Evolutionary conservation across 1,140 invertebrate species (phyloP).

Genomic region (Pissodes strobi): DNA sequence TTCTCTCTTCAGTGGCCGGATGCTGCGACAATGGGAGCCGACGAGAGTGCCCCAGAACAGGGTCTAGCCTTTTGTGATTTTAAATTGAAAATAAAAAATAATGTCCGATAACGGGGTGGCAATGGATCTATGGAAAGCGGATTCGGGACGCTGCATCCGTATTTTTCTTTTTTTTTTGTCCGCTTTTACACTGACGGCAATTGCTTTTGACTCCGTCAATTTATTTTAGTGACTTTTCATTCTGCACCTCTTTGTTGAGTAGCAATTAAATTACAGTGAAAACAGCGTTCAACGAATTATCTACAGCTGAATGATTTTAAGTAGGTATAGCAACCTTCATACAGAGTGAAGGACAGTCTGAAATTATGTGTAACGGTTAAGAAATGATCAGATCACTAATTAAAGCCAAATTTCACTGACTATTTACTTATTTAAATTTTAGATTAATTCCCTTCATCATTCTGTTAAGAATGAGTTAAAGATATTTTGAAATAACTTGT

Average conservation of each 20-base stretch:
- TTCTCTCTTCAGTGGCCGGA: conserved; percentile 8
- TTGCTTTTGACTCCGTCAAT: conserved; percentile 8
- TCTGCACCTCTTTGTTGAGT: background rate
- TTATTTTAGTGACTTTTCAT: conserved; percentile 4
- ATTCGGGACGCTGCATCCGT: conserved; percentile 15
- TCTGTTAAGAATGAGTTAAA: too few relatives aligned
- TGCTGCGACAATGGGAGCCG: conserved; percentile 12
- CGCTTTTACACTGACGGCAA: background rate
- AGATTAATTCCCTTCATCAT: too few relatives aligned
- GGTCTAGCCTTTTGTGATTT: conserved; percentile 21
- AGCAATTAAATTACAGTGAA: too few relatives aligned
- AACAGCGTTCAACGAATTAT: too few relatives aligned
- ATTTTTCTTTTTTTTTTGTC: conserved; percentile 7
- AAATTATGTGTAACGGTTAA: too few relatives aligned
- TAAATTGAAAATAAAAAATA: conserved; percentile 33
- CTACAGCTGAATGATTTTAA: too few relatives aligned
- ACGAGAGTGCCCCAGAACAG: conserved; percentile 15
- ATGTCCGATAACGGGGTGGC: conserved; percentile 19
- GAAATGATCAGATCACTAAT: too few relatives aligned
- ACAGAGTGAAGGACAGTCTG: too few relatives aligned
- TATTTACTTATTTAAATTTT: too few relatives aligned
- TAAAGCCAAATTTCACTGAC: too few relatives aligned
- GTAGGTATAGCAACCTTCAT: too few relatives aligned
- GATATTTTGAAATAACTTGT: too few relatives aligned
- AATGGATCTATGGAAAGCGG: conserved; percentile 19